These are phyloP conservation scores for Chaitophorus viminalis DNA, from an alignment of 2,888 invertebrate species.

Conservation along the genomic window DNA sequence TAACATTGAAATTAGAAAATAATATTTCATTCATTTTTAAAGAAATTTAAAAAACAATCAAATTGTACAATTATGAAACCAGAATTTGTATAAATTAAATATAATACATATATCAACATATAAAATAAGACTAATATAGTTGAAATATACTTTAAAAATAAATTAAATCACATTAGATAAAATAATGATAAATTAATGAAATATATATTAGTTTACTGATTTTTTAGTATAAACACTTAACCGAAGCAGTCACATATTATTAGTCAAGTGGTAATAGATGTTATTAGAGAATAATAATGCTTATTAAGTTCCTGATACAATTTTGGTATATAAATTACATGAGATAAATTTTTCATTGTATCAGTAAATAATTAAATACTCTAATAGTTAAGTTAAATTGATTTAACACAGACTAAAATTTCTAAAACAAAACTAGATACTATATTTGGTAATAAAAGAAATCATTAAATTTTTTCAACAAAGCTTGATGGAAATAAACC, in stretches of 20 bases:
- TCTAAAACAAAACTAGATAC: neutral
- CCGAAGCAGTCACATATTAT: constrained; percentile 49
- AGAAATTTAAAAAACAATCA: neutral
- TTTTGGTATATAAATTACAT: constrained; percentile 19
- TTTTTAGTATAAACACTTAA: constrained; percentile 25
- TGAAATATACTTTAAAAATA: neutral
- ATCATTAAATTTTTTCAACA: constrained; percentile 74
- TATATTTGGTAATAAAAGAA: neutral
- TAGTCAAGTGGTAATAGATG: constrained; percentile 7
- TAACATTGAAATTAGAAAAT: neutral
- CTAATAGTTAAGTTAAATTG: constrained; percentile 35
- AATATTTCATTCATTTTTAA: constrained; percentile 5
- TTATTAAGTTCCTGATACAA: constrained; percentile 6
- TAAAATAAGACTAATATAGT: constrained; percentile 8
- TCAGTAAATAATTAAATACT: constrained; percentile 19
- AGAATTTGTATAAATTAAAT: neutral
- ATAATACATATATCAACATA: neutral
- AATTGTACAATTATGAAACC: constrained; percentile 5
- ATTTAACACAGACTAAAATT: neutral
- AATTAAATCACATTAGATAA: constrained; percentile 42
- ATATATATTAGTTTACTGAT: constrained; percentile 9
- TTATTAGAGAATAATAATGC: constrained; percentile 27
- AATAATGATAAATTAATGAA: neutral
- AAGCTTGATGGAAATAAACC: constrained; percentile 96
- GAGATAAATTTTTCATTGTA: constrained; percentile 8